These are phyloP conservation scores for Ceyx cyanopectus DNA, from an alignment of 2,113 vertebrate species.

Conservation along the genomic window DNA sequence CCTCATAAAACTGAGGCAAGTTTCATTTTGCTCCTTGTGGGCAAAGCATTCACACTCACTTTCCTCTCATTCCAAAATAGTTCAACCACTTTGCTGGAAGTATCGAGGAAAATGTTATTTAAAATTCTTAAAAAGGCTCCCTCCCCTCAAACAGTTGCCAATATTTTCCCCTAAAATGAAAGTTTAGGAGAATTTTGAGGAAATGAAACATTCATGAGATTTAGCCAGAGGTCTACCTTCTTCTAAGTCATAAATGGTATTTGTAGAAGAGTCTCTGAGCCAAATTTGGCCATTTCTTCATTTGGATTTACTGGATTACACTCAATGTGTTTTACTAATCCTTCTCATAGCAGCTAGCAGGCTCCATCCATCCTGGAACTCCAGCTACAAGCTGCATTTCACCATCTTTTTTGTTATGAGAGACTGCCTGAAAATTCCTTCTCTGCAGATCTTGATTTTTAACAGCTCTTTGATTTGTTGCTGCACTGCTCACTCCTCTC, in stretches of 20 bases:
- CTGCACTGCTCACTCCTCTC: neutral
- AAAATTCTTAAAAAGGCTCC: neutral
- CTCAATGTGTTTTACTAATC: neutral
- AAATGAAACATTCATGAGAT: conserved; percentile 50
- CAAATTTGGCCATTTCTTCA: neutral
- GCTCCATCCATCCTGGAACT: neutral
- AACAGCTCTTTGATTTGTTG: conserved; percentile 23
- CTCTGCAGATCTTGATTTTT: neutral
- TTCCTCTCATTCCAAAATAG: neutral
- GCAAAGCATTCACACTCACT: rapidly evolving
- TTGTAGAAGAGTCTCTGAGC: neutral
- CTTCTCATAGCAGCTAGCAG: neutral
- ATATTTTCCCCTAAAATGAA: conserved; percentile 35
- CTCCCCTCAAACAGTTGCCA: neutral
- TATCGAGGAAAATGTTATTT: neutral
- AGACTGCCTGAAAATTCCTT: neutral
- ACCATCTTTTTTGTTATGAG: neutral
- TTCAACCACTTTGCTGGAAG: conserved; percentile 4
- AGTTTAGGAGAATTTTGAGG: conserved; percentile 43
- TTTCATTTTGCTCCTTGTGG: neutral
- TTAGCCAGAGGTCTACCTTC: neutral
- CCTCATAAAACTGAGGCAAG: neutral
- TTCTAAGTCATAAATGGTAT: neutral
- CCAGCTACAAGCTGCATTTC: neutral
- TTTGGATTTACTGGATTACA: neutral